Evolutionary conservation across 1,140 invertebrate genomes (phyloP).

Genomic region (Acromyrmex echinatior): DNA sequence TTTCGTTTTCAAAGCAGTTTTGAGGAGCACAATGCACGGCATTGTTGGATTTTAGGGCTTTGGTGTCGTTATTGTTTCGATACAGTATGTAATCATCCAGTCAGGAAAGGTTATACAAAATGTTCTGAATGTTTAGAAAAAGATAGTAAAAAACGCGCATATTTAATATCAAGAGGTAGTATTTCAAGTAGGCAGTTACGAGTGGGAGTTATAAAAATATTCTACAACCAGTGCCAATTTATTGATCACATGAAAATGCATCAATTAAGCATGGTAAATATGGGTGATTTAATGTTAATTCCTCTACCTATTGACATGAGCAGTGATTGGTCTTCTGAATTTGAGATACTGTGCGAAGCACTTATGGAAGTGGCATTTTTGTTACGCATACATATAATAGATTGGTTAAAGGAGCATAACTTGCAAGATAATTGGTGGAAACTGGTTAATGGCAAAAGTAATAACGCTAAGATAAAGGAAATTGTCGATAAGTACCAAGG

Average conservation of each 20-base stretch:
- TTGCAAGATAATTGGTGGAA: conserved; percentile 79
- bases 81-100: conserved; percentile 73
- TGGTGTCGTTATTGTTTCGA: conserved; percentile 80
- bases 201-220: conserved; percentile 76
- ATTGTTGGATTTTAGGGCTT: conserved; percentile 82
- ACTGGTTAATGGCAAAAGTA: conserved; percentile 47
- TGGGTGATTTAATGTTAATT: conserved; percentile 82
- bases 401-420: conserved; percentile 79
- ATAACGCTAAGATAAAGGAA: conserved; percentile 57
- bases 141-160: conserved; percentile 73
- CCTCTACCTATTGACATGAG: conserved; percentile 76
- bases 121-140: conserved; percentile 66
- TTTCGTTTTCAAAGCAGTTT: conserved; percentile 79
- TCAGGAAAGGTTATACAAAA: neutral
- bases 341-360: conserved; percentile 78
- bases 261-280: conserved; percentile 71
- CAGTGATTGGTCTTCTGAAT: conserved; percentile 69
- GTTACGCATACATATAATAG: conserved; percentile 77
- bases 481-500: conserved; percentile 66
- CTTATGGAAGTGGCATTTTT: conserved; percentile 82
- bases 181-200: conserved; percentile 70
- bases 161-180: conserved; percentile 71
- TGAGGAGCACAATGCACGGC: conserved; percentile 77
- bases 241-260: conserved; percentile 80
- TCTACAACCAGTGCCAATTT: conserved; percentile 84